Evolutionary conservation across 2,888 invertebrate species (phyloP), one percentile per base, ranked within the genome.

Genomic region (Aleiodes alternator): DNA sequence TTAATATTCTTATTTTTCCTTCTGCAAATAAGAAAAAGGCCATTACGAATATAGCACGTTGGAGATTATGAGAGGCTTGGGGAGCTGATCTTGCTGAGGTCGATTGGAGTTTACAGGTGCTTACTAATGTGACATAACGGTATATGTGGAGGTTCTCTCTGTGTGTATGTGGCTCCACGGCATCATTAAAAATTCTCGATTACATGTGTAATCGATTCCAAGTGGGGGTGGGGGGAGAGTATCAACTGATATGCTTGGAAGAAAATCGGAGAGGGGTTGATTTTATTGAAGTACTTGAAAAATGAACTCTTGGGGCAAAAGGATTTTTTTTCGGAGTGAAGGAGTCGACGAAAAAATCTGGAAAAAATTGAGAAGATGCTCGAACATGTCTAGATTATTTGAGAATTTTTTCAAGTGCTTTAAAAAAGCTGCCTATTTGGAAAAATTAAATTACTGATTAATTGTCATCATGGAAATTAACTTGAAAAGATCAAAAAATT

Each of bases 81-180:
- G 14, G 23, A 64, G 48, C 48, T 43, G 48, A 59, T 31, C n/a
- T n/a, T 59, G n/a, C 9, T 48, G 57, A 57, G 72, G 31, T 12
- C 29, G 59, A 61, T 48, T 64, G 66, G 64, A n/a, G 55, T 48
- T 53, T 53, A 85, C 87, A 87, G 86, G 87, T 87, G 87, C 85
- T 85, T 88, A 85, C 85, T 84, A 87, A 88, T 87, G 87, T 89
- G 89, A 89, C 88, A 88, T 89, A 89, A 89, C 89, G 89, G 89
- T 86, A 88, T 86, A 80, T 81, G 82, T 84, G 81, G 82, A 78
- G 81, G 84, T 80, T 83, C 84, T 66, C 51, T 34, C 83, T 23
- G 23, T 23, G 23, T 23, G 23, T 66, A 48, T 34, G 64, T 48
- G 71, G 72, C 55, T 53, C 74, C 72, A 72, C 48, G 72, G 77